Percentiles rank a stretch among this genome's conserved stretches.
Conservation (phyloP, 2,797 vertebrate species). For the Brotula barbata region DNA sequence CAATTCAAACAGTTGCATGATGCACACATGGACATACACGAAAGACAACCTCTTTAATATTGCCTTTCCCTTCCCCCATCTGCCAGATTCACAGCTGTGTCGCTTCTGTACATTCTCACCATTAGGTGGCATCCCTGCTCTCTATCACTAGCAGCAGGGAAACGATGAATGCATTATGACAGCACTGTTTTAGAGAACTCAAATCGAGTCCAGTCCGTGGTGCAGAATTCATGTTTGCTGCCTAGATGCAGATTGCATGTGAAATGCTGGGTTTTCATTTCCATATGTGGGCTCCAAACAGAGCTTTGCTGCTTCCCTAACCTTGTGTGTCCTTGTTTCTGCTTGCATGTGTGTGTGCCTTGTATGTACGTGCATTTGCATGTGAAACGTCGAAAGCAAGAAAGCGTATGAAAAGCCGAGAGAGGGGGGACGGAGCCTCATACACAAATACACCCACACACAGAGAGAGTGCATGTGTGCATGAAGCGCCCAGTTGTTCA, state of each 20-base stretch:
- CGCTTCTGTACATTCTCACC: slow-evolving; percentile 62
- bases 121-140: slow-evolving; percentile 74
- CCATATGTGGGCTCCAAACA: slow-evolving; percentile 20
- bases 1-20: slow-evolving; percentile 4
- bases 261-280: slow-evolving; percentile 25
- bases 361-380: slow-evolving; percentile 68
- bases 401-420: slow-evolving; percentile 59
- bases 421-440: slow-evolving; percentile 52
- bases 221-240: slow-evolving; percentile 64
- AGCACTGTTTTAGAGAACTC: slow-evolving; percentile 71
- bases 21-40: slow-evolving; percentile 4
- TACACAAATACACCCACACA: slow-evolving; percentile 34
- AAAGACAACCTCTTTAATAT: slow-evolving; percentile 19
- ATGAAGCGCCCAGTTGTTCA: slow-evolving; percentile 61
- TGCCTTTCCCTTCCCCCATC: slow-evolving; percentile 51
- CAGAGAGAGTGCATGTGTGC: slow-evolving; percentile 45
- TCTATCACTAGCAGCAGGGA: slow-evolving; percentile 38
- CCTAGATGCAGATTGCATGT: slow-evolving; percentile 51
- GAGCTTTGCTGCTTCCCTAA: slow-evolving; percentile 36
- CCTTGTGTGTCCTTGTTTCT: slow-evolving; percentile 68
- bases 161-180: slow-evolving; percentile 72
- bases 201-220: slow-evolving; percentile 52
- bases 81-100: slow-evolving; percentile 60
- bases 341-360: slow-evolving; percentile 46
- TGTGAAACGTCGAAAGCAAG: slow-evolving; percentile 64